A percentile compares a stretch with the other conserved stretches of the same genome.
Conservation (phyloP, 2,888 invertebrate species). For the Cheilosia urbana region DNA sequence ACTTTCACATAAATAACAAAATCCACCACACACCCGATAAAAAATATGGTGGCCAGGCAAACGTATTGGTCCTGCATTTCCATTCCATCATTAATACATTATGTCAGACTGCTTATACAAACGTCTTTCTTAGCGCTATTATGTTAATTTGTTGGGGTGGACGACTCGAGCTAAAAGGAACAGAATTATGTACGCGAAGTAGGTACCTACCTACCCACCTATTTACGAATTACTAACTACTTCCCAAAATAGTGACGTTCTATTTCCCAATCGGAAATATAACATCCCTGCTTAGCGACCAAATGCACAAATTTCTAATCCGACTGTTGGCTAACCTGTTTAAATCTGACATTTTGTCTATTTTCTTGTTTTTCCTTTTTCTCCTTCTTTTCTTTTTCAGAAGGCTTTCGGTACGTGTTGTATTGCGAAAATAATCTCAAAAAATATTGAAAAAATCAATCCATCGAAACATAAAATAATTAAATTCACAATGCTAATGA, state of each 20-base stretch:
- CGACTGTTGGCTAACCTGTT: conserved; percentile 8
- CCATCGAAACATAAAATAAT: conserved; percentile 77
- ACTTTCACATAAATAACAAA: no score
- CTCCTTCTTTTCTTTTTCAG: conserved; percentile 82
- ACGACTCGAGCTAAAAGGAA: no score
- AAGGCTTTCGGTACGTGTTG: conserved; percentile 82
- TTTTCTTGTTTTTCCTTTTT: conserved; percentile 76
- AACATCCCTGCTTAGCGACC: conserved; percentile 19
- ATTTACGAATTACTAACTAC: no score
- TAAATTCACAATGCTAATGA: conserved; percentile 57
- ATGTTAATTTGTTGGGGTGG: no score
- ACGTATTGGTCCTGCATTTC: no score
- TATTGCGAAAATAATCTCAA: conserved; percentile 79
- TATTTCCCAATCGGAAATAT: conserved; percentile 17
- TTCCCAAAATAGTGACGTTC: background rate
- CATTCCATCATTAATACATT: no score
- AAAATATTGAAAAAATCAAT: conserved; percentile 76
- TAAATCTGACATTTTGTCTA: conserved; percentile 60
- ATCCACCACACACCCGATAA: no score
- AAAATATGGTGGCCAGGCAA: no score
- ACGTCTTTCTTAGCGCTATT: no score
- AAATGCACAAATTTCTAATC: background rate
- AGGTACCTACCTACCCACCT: no score
- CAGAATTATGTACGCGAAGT: no score
- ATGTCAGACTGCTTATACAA: no score